Evolutionary conservation across 2,113 vertebrate genomes (phyloP).

Genomic region (Pterocles burchelli): DNA sequence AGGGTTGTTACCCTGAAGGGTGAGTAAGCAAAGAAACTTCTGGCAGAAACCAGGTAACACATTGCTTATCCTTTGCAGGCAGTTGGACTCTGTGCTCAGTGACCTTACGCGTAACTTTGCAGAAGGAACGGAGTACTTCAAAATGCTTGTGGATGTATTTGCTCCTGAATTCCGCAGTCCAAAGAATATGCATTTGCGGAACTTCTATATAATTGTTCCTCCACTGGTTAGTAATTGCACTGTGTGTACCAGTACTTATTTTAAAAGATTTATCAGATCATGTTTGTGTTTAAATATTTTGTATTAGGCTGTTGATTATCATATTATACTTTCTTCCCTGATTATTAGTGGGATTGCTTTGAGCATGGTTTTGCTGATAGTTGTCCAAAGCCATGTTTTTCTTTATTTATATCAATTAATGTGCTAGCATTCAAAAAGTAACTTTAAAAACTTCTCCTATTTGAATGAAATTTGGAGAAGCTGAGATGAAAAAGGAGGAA

Average conservation of each 20-base stretch:
- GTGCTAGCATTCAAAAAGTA: neutral
- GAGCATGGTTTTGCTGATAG: neutral
- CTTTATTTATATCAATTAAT: neutral
- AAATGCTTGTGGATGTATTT: conserved; percentile 97
- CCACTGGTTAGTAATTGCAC: conserved; percentile 84
- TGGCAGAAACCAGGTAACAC: neutral
- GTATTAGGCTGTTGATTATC: neutral
- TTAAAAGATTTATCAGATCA: too few relatives aligned
- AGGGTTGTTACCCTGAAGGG: neutral
- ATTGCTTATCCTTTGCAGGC: conserved; percentile 51
- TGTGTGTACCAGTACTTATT: too few relatives aligned
- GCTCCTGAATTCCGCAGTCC: conserved; percentile 93
- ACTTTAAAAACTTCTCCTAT: neutral
- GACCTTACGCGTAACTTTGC: conserved; percentile 95
- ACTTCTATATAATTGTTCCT: conserved; percentile 98
- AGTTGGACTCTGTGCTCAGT: conserved; percentile 89
- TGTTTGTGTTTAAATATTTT: neutral
- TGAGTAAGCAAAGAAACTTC: neutral
- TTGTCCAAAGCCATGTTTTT: neutral
- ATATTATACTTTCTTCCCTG: neutral
- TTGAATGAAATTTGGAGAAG: neutral
- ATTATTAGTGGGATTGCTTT: neutral
- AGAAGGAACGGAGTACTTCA: conserved; percentile 97
- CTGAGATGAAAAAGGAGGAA: neutral
- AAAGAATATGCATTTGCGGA: conserved; percentile 96